Base-by-base conservation (phyloP, 2,113 vertebrate species). In the Heterotis niloticus region DNA sequence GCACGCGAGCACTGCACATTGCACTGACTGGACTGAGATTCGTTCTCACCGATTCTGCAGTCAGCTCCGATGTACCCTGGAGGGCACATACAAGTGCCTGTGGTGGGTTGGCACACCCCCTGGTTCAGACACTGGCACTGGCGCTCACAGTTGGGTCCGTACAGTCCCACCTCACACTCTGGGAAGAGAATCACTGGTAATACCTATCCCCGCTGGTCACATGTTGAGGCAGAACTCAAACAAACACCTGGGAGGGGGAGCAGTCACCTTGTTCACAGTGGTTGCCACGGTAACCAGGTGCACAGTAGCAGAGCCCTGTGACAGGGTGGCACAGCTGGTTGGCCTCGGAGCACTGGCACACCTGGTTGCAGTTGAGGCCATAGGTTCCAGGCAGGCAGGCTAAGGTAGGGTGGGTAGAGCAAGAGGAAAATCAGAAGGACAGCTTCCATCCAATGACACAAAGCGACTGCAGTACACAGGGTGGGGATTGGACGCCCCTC, bases 261-360 rank as follows among this genome's bases (percentile, higher is more conserved):
- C 20, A 10, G 90, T 60, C 56, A 97, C 95, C 80, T 52, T 91
- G 89, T 83, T 86, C 88, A 87, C 96, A 98, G 78, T 73, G 0
- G 0, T 89, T 79, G 0, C 96, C 95, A 0, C 90, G 89, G 90
- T 91, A 96, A 18, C 97, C 96, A 0, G 95, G 89, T 0, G 93
- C 87, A 0, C 97, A 99, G 82, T 91, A 60, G 0, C 97, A 98
- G 0, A 78, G 82, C 0, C 96, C 96, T 0, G 90, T 93, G 91
- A 93, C 91, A 0, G 96, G 94, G 83, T 96, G 94, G 87, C 95
- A 97, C 80, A 94, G 89, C 84, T 96, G 95, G 90, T 92, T 95
- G 44, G 89, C 90, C 64, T 94, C 87, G 0, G 93, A 84, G 5
- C 97, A 98, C 80, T 85, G 93, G 81, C 96, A 97, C 12, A 88